A percentile compares a stretch with the other conserved stretches of the same genome.
Conservation (phyloP, 2,888 invertebrate species). For the Archaeoteleia sp. region DNA sequence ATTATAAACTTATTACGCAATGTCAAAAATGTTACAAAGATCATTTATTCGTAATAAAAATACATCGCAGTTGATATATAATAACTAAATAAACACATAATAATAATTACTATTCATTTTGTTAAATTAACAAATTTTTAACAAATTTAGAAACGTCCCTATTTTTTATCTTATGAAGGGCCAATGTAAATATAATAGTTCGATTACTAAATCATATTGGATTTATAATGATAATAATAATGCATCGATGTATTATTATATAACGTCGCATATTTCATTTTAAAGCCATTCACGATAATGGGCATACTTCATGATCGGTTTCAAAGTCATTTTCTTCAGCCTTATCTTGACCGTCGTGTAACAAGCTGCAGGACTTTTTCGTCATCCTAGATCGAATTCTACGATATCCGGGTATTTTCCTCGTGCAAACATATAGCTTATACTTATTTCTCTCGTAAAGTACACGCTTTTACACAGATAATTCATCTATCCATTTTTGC, state of each 20-base stretch:
- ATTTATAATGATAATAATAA: not conserved
- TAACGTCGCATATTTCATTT: not conserved
- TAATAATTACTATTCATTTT: too few species aligned
- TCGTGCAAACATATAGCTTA: conserved; percentile 9
- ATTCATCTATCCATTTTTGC: not conserved
- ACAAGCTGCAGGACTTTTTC: conserved; percentile 22
- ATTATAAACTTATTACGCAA: not conserved
- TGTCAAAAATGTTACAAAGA: too few species aligned
- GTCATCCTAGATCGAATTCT: conserved; percentile 28
- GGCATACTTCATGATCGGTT: conserved; percentile 15
- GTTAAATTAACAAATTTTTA: too few species aligned
- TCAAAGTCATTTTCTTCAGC: conserved; percentile 2
- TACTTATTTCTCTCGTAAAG: conserved; percentile 2
- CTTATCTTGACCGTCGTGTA: conserved; percentile 22
- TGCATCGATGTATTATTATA: too few species aligned
- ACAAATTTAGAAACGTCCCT: too few species aligned
- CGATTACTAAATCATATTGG: not conserved
- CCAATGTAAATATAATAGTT: too few species aligned
- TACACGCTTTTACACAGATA: conserved; percentile 1
- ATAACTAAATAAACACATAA: too few species aligned
- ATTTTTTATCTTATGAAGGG: too few species aligned
- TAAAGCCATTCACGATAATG: not conserved
- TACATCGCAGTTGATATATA: too few species aligned
- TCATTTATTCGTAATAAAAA: too few species aligned
- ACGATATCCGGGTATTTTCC: conserved; percentile 18